These are phyloP conservation scores for Anoura caudifer DNA, from an alignment of 2,113 vertebrate genomes.

Conservation along the genomic window DNA sequence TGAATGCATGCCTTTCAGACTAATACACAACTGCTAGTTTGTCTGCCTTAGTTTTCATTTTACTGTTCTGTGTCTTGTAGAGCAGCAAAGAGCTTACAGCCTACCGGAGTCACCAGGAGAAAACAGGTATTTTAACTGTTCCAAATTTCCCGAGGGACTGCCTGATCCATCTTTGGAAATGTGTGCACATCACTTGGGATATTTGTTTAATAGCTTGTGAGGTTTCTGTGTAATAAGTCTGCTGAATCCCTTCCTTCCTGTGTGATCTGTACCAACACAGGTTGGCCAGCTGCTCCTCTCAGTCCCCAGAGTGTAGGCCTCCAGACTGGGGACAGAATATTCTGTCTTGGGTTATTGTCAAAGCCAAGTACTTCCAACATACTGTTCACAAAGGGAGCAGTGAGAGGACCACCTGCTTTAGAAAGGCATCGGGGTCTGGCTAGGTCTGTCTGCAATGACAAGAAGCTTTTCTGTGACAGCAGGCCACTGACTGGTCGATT, in stretches of 20 bases:
- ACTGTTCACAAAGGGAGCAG: neutral
- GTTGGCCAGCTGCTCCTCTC: neutral
- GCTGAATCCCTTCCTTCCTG: neutral
- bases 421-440: neutral
- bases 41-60: neutral
- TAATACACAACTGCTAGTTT: neutral
- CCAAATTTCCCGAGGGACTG: neutral
- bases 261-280: neutral
- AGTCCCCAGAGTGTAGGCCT: neutral
- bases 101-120: conserved; percentile 84
- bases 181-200: neutral
- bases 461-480: neutral
- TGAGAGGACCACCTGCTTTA: neutral
- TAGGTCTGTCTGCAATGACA: neutral
- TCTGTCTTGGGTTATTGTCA: neutral
- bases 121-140: conserved; percentile 86
- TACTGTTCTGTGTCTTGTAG: conserved; percentile 82
- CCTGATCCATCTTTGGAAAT: neutral
- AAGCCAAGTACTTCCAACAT: neutral
- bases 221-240: neutral
- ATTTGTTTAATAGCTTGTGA: neutral
- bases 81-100: conserved; percentile 84
- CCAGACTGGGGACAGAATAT: neutral
- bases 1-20: neutral
- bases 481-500: neutral